These are phyloP conservation scores for Xenops minutus DNA, from an alignment of 2,797 vertebrate genomes.

Conservation along the genomic window DNA sequence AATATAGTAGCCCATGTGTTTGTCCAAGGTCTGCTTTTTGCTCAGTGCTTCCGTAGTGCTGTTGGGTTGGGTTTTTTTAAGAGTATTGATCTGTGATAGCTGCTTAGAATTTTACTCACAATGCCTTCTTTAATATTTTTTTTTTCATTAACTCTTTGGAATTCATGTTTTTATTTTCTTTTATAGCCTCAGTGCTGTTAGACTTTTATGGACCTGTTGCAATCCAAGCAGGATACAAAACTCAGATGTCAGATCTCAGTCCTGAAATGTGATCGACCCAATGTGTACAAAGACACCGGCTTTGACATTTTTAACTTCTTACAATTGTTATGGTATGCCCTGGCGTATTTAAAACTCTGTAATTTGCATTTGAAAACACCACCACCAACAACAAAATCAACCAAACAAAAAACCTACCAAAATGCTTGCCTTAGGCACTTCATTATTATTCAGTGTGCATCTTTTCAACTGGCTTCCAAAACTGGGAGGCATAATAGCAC, in stretches of 20 bases:
- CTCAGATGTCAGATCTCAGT: neutral
- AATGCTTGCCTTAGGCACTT: neutral
- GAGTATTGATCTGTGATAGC: neutral
- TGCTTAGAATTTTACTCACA: neutral
- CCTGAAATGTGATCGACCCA: neutral
- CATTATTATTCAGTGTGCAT: neutral
- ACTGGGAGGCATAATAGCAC: neutral
- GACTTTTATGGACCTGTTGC: neutral
- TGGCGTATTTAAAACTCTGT: neutral
- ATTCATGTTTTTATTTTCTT: neutral
- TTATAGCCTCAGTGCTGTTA: neutral
- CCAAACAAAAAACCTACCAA: neutral
- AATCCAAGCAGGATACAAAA: neutral
- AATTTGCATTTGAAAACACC: neutral
- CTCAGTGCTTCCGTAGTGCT: neutral
- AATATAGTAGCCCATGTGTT: neutral
- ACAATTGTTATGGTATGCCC: neutral
- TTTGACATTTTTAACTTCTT: neutral
- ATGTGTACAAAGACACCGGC: neutral
- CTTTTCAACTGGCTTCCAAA: neutral
- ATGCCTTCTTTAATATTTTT: neutral
- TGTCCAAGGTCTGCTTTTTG: neutral
- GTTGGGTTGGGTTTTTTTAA: neutral
- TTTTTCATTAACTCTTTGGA: neutral
- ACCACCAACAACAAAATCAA: neutral